Base-by-base conservation (phyloP, 2,113 vertebrate species). In the Crypturellus undulatus region DNA sequence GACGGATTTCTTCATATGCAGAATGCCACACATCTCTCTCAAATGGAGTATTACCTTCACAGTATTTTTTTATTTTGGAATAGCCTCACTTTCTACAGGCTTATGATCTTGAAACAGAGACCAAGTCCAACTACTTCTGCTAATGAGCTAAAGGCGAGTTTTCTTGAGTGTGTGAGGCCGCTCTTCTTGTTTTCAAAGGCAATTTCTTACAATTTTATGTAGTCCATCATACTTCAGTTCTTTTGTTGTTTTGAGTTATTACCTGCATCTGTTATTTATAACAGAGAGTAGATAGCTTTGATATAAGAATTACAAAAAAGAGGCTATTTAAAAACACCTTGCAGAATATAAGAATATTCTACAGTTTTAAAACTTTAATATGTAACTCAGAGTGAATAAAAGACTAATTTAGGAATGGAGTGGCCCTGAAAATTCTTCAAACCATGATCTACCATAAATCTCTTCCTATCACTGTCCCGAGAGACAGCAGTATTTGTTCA, bases 371-470 rank as follows among this genome's bases (percentile, higher is more conserved):
- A 52, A 52, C 69, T 51, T 12, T 22, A 52, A 52, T n/a, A 79
- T 36, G 22, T 52, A 89, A 85, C 22, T 62, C 25, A 22, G 56
- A 34, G 8, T 58, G 30, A 80, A 6, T 54, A 72, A 84, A 94
- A 70, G 26, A 4, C 36, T 34, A 25, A 56, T 52, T 51, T 60
- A 88, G 22, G 79, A 78, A 67, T 11, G 6, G 15, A 83, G n/a
- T 43, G 12, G 11, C 32, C 58, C 75, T 86, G 56, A 40, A 71
- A 43, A 67, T 63, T 83, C 28, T 47, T 90, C 47, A 91, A 70
- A 59, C 0, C 0, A 36, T 30, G 45, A 75, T 17, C 14, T 22
- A 85, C 19, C 9, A 32, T 0, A 0, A 11, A 47, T 25, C 51
- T 73, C 68, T 72, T 71, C 45, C 24, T 68, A 19, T 36, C 2